Conservation (phyloP, 2,888 invertebrate genomes). For the Hirudinaria manillensis region DNA sequence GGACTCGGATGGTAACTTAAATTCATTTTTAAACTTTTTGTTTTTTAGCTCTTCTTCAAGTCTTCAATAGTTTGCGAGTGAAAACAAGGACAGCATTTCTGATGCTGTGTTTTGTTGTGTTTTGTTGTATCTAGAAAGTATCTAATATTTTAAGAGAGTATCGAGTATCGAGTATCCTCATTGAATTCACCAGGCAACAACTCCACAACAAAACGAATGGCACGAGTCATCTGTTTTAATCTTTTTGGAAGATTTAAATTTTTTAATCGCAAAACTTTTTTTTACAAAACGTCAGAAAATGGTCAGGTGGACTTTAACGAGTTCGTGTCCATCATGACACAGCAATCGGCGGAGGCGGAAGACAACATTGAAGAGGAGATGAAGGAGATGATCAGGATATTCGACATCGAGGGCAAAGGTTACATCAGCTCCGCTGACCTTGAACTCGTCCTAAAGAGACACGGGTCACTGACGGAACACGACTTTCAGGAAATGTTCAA, state of each 20-base stretch:
- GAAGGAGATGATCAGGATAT: constrained; percentile 23
- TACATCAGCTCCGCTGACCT: constrained; percentile 10
- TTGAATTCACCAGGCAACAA: too few species aligned
- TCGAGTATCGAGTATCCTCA: too few species aligned
- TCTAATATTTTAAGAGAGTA: too few species aligned
- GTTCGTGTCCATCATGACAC: constrained; percentile 23
- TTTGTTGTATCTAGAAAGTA: too few species aligned
- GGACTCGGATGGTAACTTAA: constrained; percentile 20
- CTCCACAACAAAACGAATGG: too few species aligned
- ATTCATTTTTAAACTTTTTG: neutral
- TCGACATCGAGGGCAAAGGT: constrained; percentile 22
- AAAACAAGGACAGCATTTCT: too few species aligned
- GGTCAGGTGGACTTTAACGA: constrained; percentile 29
- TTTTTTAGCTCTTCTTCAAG: neutral
- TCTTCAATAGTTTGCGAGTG: too few species aligned
- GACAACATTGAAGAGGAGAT: constrained; percentile 8
- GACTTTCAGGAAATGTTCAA: constrained; percentile 8
- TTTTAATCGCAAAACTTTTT: neutral
- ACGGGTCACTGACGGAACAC: neutral
- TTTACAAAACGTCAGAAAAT: constrained; percentile 3
- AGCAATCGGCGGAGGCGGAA: constrained; percentile 9
- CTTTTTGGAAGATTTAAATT: too few species aligned
- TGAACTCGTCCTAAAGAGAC: neutral
- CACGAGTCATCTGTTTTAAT: too few species aligned
- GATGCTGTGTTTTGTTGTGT: neutral